phyloP scores from a whole-genome alignment of 2,113 vertebrate species.

The Elephantulus edwardii region DNA sequence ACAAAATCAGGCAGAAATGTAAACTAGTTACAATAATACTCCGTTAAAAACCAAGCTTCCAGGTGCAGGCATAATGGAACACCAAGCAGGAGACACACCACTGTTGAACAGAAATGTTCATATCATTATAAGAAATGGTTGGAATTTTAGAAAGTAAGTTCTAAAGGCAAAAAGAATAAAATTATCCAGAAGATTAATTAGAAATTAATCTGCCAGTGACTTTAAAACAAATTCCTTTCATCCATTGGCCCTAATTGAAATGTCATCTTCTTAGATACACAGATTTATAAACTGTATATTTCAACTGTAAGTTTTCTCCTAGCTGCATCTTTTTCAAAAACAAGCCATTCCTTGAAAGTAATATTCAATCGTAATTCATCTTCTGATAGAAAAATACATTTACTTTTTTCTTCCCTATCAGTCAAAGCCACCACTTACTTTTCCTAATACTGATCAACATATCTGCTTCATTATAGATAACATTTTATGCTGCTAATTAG shows the following conservation, averaged over 20 bases:
- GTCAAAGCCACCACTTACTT: not conserved
- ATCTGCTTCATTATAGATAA: not conserved
- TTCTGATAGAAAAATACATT: not conserved
- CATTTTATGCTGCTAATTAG: conserved; percentile 36
- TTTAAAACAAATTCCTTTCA: not conserved
- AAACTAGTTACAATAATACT: not conserved
- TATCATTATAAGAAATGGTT: not conserved
- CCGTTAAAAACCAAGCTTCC: not conserved
- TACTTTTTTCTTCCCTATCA: not conserved
- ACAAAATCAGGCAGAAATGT: not conserved
- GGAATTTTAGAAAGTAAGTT: not conserved
- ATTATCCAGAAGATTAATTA: not conserved
- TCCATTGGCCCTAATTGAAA: not conserved
- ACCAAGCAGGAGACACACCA: not conserved
- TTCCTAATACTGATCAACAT: not conserved
- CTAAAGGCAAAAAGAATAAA: not conserved
- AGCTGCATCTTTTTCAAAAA: not conserved
- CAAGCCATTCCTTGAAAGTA: not conserved
- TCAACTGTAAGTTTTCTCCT: not conserved
- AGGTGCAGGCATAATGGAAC: not conserved
- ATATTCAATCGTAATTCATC: not conserved
- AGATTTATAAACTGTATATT: not conserved
- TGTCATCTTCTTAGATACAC: not conserved
- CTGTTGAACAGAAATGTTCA: not conserved
- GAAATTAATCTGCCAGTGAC: not conserved